phyloP scores from a whole-genome alignment of 2,113 vertebrate species.

The Jacana jacana region DNA sequence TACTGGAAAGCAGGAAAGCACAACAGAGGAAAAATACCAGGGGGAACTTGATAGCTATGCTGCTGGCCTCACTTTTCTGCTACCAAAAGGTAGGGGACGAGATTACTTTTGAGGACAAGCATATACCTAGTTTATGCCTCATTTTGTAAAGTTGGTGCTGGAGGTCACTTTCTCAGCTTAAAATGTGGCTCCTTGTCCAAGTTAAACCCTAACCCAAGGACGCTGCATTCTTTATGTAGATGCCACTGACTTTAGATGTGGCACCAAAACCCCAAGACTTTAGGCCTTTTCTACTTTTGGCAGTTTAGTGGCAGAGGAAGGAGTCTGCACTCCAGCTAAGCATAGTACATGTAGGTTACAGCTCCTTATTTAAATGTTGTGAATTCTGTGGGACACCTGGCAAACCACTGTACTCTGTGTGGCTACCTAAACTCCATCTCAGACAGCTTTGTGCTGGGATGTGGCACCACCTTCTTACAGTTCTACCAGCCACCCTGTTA shows the following conservation, averaged over 20 bases:
- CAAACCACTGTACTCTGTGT: rapidly evolving
- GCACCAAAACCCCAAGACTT: no score
- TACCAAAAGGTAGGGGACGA: not conserved
- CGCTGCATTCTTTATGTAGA: not conserved
- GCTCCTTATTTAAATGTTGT: not conserved
- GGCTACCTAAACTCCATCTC: not conserved
- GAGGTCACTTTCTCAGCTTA: not conserved
- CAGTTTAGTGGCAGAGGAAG: not conserved
- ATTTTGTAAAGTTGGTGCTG: not conserved
- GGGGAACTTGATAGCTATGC: not conserved
- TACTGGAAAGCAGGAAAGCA: not conserved
- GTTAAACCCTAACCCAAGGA: not conserved
- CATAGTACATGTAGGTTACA: not conserved
- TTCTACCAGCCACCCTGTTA: not conserved
- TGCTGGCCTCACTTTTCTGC: not conserved
- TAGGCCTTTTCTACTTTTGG: not conserved
- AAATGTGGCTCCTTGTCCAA: not conserved
- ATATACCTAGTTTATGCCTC: not conserved
- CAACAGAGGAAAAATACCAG: not conserved
- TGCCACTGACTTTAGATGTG: not conserved
- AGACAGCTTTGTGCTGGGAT: not conserved
- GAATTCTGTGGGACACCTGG: not conserved
- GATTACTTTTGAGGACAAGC: not conserved
- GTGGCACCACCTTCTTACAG: not conserved
- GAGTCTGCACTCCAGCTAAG: not conserved